Evolutionary conservation across 2,113 vertebrate species (phyloP).

Genomic region (Pogona vitticeps): DNA sequence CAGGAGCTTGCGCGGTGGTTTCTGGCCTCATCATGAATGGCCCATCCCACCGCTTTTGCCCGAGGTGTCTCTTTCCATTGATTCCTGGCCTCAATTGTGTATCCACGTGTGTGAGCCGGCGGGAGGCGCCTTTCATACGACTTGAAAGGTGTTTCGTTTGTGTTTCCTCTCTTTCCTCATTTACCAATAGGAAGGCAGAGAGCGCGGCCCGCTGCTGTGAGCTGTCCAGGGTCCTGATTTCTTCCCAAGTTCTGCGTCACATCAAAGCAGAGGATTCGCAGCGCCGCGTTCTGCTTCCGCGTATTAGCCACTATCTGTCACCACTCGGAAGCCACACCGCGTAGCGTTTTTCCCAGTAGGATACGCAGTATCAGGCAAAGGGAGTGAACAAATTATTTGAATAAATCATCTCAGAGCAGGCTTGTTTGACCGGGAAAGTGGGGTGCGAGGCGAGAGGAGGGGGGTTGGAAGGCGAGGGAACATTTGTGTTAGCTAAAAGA

Average conservation of each 20-base stretch:
- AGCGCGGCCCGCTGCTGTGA: background rate
- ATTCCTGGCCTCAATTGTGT: background rate
- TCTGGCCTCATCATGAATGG: background rate
- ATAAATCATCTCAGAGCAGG: background rate
- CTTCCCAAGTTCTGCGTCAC: background rate
- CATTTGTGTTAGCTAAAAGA: slow-evolving; percentile 47
- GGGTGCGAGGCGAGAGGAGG: no score
- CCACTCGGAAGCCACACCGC: background rate
- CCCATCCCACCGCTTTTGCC: background rate
- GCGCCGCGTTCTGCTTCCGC: background rate
- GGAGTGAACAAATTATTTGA: background rate
- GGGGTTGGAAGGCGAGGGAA: background rate
- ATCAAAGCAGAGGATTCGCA: background rate
- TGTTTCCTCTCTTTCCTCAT: background rate
- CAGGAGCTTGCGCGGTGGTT: background rate
- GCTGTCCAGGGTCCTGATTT: slow-evolving; percentile 28
- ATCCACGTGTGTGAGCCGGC: background rate
- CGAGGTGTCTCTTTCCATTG: background rate
- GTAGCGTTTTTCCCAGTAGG: background rate
- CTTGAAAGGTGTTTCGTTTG: background rate
- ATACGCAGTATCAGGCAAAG: background rate
- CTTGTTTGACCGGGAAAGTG: background rate
- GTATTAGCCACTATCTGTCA: background rate
- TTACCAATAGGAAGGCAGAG: background rate
- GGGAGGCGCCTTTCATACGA: background rate